phyloP scores from a whole-genome alignment of 2,888 invertebrate species.

The Eupithecia tripunctaria region DNA sequence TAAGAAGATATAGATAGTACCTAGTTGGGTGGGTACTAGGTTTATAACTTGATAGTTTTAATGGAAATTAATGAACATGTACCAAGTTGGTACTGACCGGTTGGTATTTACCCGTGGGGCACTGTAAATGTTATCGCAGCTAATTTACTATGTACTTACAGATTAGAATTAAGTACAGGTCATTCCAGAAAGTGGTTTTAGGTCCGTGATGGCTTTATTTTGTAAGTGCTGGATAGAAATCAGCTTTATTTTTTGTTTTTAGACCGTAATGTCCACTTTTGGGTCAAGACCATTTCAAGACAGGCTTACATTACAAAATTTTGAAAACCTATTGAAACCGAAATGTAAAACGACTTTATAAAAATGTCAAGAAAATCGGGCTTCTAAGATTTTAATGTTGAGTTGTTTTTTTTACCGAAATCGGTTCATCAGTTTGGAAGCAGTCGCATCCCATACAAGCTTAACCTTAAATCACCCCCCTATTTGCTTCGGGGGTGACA shows the following conservation, averaged over 20 bases:
- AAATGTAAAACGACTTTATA: neutral
- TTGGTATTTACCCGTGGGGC: conserved; percentile 4
- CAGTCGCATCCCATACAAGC: neutral
- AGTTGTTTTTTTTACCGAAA: neutral
- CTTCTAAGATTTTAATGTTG: too few species aligned
- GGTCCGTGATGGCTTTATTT: conserved; percentile 9
- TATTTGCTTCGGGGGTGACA: neutral
- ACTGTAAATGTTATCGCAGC: conserved; percentile 11
- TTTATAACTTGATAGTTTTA: neutral
- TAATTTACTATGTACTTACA: conserved; percentile 4
- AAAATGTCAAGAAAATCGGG: neutral
- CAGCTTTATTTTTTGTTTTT: neutral
- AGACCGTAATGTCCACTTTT: neutral
- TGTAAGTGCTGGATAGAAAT: neutral
- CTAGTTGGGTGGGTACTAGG: neutral
- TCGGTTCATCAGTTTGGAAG: neutral
- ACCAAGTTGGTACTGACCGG: neutral
- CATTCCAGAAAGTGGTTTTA: conserved; percentile 5
- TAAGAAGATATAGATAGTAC: neutral
- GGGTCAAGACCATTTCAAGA: neutral
- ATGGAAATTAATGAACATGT: conserved; percentile 14
- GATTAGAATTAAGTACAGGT: conserved; percentile 15
- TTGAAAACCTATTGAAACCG: neutral
- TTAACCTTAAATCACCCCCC: neutral
- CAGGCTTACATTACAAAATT: neutral